Evolutionary conservation across 2,113 vertebrate genomes (phyloP).

Genomic region (Xiphorhynchus elegans): DNA sequence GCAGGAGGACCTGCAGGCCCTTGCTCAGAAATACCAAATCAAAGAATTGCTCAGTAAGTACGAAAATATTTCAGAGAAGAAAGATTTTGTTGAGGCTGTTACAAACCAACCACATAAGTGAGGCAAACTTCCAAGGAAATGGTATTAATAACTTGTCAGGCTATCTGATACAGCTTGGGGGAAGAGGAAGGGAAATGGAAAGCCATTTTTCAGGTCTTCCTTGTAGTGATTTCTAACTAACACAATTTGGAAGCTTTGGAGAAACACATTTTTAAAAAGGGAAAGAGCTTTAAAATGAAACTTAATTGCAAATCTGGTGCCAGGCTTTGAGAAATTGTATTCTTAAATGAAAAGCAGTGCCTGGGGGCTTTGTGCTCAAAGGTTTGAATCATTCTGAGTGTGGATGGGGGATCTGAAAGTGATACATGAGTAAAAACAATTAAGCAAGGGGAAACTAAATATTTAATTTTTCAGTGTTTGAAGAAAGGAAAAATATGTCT

Average conservation of each 20-base stretch:
- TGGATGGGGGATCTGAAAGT: background rate
- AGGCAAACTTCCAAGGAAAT: background rate
- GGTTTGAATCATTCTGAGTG: background rate
- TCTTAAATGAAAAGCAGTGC: background rate
- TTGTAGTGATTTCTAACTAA: background rate
- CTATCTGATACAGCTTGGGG: background rate
- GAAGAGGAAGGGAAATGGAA: background rate
- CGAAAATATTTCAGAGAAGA: background rate
- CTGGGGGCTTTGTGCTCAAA: background rate
- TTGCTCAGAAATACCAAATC: constrained; percentile 75
- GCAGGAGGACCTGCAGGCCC: constrained; percentile 72
- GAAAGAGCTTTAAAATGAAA: background rate
- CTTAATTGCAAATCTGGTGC: background rate
- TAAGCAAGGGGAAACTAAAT: background rate
- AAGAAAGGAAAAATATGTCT: background rate
- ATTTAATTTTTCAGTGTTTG: background rate
- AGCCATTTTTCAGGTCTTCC: background rate
- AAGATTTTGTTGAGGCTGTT: background rate
- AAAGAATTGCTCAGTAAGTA: constrained; percentile 86
- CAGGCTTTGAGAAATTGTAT: background rate
- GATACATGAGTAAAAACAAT: background rate
- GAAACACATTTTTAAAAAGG: background rate
- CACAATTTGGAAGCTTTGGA: background rate
- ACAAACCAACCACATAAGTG: background rate
- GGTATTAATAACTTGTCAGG: background rate